These are phyloP conservation scores for Erinaceus europaeus DNA, from an alignment of 2,113 vertebrate species.

Conservation along the genomic window DNA sequence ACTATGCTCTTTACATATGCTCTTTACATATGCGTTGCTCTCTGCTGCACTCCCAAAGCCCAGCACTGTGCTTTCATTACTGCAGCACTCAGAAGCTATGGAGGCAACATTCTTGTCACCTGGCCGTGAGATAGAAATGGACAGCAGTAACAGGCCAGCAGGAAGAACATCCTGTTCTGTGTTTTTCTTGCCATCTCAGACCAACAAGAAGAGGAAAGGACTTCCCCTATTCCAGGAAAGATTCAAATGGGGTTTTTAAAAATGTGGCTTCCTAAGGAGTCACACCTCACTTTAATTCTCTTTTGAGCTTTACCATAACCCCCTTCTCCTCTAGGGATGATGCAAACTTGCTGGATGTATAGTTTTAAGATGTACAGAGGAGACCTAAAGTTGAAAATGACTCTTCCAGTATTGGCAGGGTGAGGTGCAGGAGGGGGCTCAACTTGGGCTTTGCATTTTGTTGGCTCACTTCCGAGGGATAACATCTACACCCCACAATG, in stretches of 20 bases:
- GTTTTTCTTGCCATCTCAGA: background rate
- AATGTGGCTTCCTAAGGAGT: background rate
- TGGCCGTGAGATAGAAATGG: background rate
- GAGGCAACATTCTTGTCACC: background rate
- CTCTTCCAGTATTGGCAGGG: background rate
- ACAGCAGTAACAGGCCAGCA: background rate
- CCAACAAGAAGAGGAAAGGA: background rate
- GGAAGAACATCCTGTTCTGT: background rate
- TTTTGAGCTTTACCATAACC: background rate
- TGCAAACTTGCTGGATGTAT: background rate
- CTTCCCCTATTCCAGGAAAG: background rate
- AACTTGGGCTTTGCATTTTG: background rate
- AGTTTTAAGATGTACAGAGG: background rate
- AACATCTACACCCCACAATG: no score
- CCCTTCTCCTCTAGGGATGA: background rate
- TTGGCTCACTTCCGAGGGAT: background rate
- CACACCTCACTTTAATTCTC: background rate
- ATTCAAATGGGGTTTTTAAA: background rate
- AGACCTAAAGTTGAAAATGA: background rate
- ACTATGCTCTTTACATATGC: background rate
- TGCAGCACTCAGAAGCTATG: background rate
- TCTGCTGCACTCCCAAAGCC: background rate
- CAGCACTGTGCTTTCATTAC: background rate
- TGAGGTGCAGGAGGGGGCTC: background rate
- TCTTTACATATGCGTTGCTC: background rate